phyloP scores from a whole-genome alignment of 2,797 vertebrate genomes.

The Nasua narica region DNA sequence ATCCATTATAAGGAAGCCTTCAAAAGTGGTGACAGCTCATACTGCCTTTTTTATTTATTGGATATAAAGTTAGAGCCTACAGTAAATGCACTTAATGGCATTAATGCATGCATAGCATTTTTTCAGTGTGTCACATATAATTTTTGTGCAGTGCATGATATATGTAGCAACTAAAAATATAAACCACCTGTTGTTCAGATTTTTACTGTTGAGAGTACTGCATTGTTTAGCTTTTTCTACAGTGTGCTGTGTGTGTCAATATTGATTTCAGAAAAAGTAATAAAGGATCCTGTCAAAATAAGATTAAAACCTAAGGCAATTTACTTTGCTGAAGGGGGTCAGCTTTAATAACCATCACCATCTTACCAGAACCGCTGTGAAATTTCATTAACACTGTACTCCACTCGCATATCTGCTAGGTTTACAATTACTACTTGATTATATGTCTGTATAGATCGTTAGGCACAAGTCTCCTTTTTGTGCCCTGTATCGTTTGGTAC shows the following conservation, averaged over 20 bases:
- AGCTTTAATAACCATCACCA: constrained; percentile 79
- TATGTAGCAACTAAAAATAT: constrained; percentile 60
- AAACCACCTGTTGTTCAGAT: constrained; percentile 72
- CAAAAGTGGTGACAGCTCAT: constrained; percentile 33
- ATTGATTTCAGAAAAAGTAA: constrained; percentile 79
- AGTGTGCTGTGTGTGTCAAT: constrained; percentile 73
- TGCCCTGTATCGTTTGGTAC: constrained; percentile 49
- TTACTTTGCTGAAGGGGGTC: constrained; percentile 79
- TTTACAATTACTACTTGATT: constrained; percentile 77
- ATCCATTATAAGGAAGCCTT: constrained; percentile 40
- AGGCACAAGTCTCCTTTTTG: constrained; percentile 58
- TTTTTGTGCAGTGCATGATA: constrained; percentile 52
- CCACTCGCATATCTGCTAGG: constrained; percentile 69
- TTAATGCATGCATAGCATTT: constrained; percentile 49
- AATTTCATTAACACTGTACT: constrained; percentile 78
- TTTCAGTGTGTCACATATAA: constrained; percentile 43
- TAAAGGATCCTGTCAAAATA: constrained; percentile 80
- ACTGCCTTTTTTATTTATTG: constrained; percentile 52
- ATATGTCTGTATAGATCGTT: constrained; percentile 72
- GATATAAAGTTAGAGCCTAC: constrained; percentile 40
- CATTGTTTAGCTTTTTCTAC: constrained; percentile 75
- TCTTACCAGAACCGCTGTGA: constrained; percentile 75
- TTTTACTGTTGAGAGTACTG: constrained; percentile 48
- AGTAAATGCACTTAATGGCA: constrained; percentile 52
- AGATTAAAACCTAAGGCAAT: constrained; percentile 81